These are phyloP conservation scores for Thaumatotibia leucotreta DNA, from an alignment of 1,140 invertebrate genomes.

Conservation along the genomic window DNA sequence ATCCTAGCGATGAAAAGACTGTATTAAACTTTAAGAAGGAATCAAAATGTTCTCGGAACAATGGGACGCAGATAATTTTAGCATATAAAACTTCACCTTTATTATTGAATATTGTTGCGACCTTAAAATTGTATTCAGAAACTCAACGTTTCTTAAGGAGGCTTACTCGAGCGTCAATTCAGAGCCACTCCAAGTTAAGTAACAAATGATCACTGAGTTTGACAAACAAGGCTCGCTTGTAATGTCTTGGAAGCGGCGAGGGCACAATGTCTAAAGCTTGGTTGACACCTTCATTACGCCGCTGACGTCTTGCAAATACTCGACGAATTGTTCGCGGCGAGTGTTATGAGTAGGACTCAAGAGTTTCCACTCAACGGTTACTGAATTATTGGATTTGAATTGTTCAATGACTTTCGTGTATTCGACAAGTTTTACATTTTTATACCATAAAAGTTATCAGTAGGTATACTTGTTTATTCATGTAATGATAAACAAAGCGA, in stretches of 20 bases:
- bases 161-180: slow-evolving; percentile 4
- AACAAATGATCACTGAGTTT: slow-evolving; percentile 25
- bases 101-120: neutral
- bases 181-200: slow-evolving; percentile 4
- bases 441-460: neutral
- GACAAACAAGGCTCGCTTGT: slow-evolving; percentile 29
- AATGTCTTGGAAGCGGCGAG: slow-evolving; percentile 25
- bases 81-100: neutral
- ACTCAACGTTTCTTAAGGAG: neutral
- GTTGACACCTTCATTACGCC: slow-evolving; percentile 55
- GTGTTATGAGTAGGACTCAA: slow-evolving; percentile 19
- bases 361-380: neutral
- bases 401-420: neutral
- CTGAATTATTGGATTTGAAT: neutral
- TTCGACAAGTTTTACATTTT: neutral
- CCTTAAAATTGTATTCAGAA: neutral
- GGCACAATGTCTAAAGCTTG: slow-evolving; percentile 44
- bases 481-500: no score
- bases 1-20: neutral
- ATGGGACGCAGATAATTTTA: neutral
- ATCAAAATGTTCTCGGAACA: neutral
- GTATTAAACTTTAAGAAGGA: neutral
- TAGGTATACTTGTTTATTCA: no score
- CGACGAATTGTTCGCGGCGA: slow-evolving; percentile 29
- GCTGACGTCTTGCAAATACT: slow-evolving; percentile 48